Conservation (phyloP, 2,888 invertebrate genomes). For the Drosophila vallismaia region DNA sequence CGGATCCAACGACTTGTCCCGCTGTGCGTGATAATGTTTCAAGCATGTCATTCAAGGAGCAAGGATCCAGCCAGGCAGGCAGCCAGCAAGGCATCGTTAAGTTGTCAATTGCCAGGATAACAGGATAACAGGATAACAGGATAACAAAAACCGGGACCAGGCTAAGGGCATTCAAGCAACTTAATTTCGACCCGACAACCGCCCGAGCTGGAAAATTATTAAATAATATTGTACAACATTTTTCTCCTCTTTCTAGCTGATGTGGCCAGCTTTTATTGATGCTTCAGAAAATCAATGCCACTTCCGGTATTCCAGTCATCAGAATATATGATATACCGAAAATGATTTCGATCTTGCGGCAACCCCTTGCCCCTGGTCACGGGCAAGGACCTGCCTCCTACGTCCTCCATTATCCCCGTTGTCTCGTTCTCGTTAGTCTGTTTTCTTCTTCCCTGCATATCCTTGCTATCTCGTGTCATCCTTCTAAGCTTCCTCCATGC, state of each 20-base stretch:
- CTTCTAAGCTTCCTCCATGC: no score
- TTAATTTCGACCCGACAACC: slow-evolving; percentile 19
- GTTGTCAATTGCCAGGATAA: slow-evolving; percentile 52
- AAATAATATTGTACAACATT: slow-evolving; percentile 1
- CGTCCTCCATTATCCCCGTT: no score
- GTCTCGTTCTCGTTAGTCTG: no score
- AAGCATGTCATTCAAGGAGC: slow-evolving; percentile 47
- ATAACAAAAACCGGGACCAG: slow-evolving; percentile 4
- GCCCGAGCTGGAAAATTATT: not conserved
- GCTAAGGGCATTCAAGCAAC: slow-evolving; percentile 7
- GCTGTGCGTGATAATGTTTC: slow-evolving; percentile 51
- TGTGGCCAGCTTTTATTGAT: no score
- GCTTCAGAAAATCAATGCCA: not conserved
- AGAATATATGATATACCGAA: no score
- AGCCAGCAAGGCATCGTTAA: slow-evolving; percentile 41
- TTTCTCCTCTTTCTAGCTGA: no score
- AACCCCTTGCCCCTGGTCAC: no score
- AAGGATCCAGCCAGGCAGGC: slow-evolving; percentile 18
- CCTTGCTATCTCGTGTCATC: no score
- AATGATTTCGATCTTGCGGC: no score
- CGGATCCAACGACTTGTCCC: slow-evolving; percentile 11
- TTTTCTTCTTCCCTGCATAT: no score
- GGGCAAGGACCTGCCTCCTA: no score
- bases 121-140: slow-evolving; percentile 20
- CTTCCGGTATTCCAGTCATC: no score